Conservation (phyloP, 2,888 invertebrate species). For the Meiosimyza platycephala region DNA sequence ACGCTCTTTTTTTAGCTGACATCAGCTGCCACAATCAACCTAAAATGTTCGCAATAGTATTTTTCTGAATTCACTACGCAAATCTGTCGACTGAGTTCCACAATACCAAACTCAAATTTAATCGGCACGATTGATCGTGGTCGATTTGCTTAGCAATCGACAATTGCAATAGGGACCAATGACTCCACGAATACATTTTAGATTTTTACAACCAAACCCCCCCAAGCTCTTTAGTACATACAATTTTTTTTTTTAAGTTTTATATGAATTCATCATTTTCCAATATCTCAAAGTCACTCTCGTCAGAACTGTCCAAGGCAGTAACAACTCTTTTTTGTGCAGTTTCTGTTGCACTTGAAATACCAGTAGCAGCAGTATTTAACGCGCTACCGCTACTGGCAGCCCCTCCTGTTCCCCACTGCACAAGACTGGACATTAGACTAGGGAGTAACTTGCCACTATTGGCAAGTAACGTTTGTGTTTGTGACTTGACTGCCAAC, state of each 20-base stretch:
- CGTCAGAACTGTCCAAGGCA: constrained; percentile 61
- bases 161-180: no score
- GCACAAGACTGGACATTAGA: constrained; percentile 57
- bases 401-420: constrained; percentile 12
- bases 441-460: constrained; percentile 54
- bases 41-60: no score
- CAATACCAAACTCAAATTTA: no score
- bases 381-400: constrained; percentile 13
- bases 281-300: constrained; percentile 66
- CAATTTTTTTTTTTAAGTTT: neutral
- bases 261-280: constrained; percentile 64
- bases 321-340: constrained; percentile 50
- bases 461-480: constrained; percentile 51
- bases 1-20: no score
- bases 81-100: no score
- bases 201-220: constrained; percentile 3
- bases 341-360: constrained; percentile 1
- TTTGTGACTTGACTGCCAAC: constrained; percentile 46
- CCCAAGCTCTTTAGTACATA: neutral
- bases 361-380: constrained; percentile 1
- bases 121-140: no score
- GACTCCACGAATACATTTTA: neutral
- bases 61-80: no score
- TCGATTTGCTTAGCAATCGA: no score
- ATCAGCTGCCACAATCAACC: no score